These are phyloP conservation scores for Ischnura elegans DNA, from an alignment of 2,888 invertebrate genomes.

Conservation along the genomic window DNA sequence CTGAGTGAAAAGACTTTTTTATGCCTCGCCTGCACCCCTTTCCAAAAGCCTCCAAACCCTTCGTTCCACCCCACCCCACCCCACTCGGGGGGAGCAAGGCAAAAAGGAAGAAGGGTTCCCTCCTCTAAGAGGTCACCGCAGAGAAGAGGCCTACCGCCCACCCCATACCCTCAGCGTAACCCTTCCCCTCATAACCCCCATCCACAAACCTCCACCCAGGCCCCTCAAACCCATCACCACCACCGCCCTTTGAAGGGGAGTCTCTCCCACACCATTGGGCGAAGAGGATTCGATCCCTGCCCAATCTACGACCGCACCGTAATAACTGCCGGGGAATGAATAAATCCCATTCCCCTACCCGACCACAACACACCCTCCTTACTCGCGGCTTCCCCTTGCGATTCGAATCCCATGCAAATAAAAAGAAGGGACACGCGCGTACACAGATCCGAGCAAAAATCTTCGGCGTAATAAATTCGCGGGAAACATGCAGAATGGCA, in stretches of 20 bases:
- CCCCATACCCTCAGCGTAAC: not conserved
- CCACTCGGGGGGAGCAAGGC: not conserved
- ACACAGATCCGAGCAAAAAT: not conserved
- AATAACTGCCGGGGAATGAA: slow-evolving; percentile 2
- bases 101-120: not conserved
- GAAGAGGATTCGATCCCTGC: not conserved
- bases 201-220: not conserved
- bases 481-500: not conserved
- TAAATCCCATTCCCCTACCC: not conserved
- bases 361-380: not conserved
- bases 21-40: not conserved
- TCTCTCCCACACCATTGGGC: not conserved
- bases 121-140: slow-evolving; percentile 13
- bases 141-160: not conserved
- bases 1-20: slow-evolving; percentile 63
- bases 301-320: slow-evolving; percentile 28
- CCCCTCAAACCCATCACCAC: not conserved
- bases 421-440: slow-evolving; percentile 17
- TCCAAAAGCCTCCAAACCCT: not conserved
- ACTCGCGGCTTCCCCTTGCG: not conserved
- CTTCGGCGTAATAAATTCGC: not conserved
- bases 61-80: not conserved
- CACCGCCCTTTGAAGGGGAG: not conserved
- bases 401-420: slow-evolving; percentile 18
- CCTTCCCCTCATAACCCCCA: not conserved